Percentiles rank a stretch among this genome's conserved stretches.
Evolutionary conservation across 2,797 vertebrate species (phyloP).

Genomic region (Alosa sapidissima): DNA sequence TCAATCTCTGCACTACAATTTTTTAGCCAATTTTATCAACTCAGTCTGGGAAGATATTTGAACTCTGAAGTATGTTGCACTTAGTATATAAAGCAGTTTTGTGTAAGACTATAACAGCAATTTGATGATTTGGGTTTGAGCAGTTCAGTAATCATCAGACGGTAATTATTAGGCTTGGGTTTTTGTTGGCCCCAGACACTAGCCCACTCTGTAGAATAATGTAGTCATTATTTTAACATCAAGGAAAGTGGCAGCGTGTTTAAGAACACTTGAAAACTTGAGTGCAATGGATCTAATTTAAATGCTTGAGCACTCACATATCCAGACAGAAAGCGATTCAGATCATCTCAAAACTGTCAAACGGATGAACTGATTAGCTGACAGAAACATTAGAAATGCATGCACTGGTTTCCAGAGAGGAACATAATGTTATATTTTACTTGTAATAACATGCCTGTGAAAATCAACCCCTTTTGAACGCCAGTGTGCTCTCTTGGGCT

Average conservation of each 20-base stretch:
- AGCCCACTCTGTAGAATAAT: background rate
- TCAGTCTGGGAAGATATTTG: background rate
- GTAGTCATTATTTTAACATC: conserved; percentile 21
- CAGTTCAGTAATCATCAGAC: conserved; percentile 17
- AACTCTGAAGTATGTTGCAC: background rate
- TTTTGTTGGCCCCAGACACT: background rate
- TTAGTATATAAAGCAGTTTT: conserved; percentile 14
- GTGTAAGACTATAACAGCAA: conserved; percentile 20
- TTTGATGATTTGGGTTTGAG: conserved; percentile 6
- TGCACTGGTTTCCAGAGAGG: background rate
- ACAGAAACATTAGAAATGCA: conserved; percentile 12
- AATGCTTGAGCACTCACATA: conserved; percentile 9
- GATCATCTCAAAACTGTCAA: background rate
- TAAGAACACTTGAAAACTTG: conserved; percentile 16
- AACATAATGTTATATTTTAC: conserved; percentile 14
- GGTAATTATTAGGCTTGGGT: conserved; percentile 13
- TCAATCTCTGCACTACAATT: background rate
- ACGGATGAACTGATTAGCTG: conserved; percentile 10
- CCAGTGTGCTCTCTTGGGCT: background rate
- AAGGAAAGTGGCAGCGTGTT: background rate
- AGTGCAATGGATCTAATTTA: background rate
- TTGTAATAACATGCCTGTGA: background rate
- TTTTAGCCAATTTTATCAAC: conserved; percentile 17
- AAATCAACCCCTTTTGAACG: background rate
- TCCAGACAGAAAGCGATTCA: background rate